A percentile compares a stretch with the other conserved stretches of the same genome.
phyloP scores from a whole-genome alignment of 2,113 vertebrate species.

The Sapajus apella region DNA sequence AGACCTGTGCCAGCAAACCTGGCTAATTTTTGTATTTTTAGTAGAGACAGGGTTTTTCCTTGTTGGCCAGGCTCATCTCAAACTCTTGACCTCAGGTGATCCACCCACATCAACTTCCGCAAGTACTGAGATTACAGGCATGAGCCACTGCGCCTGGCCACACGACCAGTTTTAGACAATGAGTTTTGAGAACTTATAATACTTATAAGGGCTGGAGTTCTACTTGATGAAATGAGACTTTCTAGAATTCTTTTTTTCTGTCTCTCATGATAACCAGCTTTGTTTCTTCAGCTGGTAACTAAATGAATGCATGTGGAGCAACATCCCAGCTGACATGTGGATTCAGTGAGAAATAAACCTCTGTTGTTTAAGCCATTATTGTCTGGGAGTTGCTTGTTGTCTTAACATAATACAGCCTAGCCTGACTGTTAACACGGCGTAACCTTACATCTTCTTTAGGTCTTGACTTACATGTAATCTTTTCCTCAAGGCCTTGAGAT shows the following conservation, averaged over 20 bases:
- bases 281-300: not conserved
- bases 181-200: not conserved
- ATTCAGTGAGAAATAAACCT: not conserved
- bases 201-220: not conserved
- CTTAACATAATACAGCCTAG: not conserved
- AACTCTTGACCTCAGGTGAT: no score
- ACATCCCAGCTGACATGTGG: not conserved
- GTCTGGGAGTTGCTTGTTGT: not conserved
- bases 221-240: not conserved
- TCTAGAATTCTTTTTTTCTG: not conserved
- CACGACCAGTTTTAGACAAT: not conserved
- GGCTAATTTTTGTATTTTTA: no score
- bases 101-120: no score
- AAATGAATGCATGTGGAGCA: not conserved
- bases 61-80: no score
- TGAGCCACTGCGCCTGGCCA: no score
- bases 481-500: not conserved
- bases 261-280: not conserved
- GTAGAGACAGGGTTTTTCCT: no score
- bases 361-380: not conserved
- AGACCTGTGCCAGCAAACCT: no score
- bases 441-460: not conserved
- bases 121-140: no score
- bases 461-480: not conserved
- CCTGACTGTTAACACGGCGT: not conserved